Conservation (phyloP, 2,797 vertebrate species). For the Sebastiscus tertius region DNA sequence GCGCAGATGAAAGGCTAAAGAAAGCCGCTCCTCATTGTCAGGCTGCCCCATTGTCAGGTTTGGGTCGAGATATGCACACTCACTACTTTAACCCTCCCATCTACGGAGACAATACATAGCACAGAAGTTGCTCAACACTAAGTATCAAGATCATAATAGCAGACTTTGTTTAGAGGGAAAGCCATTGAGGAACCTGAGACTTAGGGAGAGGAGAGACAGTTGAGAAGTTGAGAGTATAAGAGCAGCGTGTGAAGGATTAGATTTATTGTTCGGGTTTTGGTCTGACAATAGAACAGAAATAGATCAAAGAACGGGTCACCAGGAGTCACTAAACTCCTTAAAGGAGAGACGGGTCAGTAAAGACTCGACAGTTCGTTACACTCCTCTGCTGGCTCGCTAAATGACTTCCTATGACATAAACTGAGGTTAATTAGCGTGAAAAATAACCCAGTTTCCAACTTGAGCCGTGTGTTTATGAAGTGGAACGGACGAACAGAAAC, state of each 20-base stretch:
- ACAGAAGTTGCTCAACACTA: constrained; percentile 72
- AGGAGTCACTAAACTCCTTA: constrained; percentile 44
- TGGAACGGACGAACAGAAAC: constrained; percentile 22
- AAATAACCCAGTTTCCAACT: constrained; percentile 45
- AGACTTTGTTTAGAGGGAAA: constrained; percentile 65
- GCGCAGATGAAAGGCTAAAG: constrained; percentile 77
- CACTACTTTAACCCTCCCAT: constrained; percentile 72
- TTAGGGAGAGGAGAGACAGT: constrained; percentile 69
- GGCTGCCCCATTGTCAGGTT: constrained; percentile 69
- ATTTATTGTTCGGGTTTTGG: constrained; percentile 63
- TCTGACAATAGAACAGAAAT: constrained; percentile 62
- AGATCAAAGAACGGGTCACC: constrained; percentile 65
- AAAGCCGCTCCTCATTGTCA: constrained; percentile 76
- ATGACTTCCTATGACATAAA: constrained; percentile 42
- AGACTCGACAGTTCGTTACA: constrained; percentile 18
- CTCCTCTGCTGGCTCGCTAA: constrained; percentile 5
- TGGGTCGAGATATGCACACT: constrained; percentile 70
- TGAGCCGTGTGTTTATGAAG: constrained; percentile 14
- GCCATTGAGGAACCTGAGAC: constrained; percentile 75
- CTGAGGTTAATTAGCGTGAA: constrained; percentile 44
- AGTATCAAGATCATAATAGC: constrained; percentile 78
- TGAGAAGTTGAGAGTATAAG: constrained; percentile 75
- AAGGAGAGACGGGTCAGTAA: constrained; percentile 33
- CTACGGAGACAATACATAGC: constrained; percentile 64
- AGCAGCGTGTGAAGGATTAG: constrained; percentile 75